phyloP scores from a whole-genome alignment of 2,888 invertebrate species.

The Agapostemon virescens region DNA sequence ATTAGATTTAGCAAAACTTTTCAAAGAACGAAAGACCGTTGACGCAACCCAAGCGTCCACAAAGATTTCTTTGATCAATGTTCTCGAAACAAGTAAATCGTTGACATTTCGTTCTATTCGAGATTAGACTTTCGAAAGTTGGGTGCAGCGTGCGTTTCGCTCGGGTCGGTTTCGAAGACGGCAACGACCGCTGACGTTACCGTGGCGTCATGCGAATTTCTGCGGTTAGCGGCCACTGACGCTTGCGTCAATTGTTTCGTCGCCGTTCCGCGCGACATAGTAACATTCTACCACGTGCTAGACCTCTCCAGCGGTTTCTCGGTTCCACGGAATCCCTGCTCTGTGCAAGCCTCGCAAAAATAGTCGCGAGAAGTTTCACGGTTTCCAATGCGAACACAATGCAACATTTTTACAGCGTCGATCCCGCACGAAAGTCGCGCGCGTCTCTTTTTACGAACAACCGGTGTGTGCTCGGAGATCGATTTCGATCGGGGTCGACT shows the following conservation, averaged over 20 bases:
- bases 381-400: not conserved
- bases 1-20: no score
- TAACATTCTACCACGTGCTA: not conserved
- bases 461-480: not conserved
- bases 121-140: no score
- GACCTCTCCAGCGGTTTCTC: not conserved
- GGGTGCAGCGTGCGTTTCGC: no score
- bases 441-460: not conserved
- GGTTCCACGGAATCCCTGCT: no score
- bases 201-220: not conserved
- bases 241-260: conserved; percentile 1
- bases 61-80: no score
- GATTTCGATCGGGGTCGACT: conserved; percentile 1
- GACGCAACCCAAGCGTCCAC: not conserved
- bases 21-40: not conserved
- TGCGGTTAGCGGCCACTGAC: not conserved
- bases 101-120: no score
- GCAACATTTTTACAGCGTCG: no score
- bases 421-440: no score
- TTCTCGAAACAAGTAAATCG: no score
- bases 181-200: no score
- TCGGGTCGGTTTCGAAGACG: no score
- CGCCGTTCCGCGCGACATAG: not conserved
- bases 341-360: no score
- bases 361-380: not conserved